Base-by-base conservation (phyloP, 2,888 invertebrate species). In the Metellina segmentata region DNA sequence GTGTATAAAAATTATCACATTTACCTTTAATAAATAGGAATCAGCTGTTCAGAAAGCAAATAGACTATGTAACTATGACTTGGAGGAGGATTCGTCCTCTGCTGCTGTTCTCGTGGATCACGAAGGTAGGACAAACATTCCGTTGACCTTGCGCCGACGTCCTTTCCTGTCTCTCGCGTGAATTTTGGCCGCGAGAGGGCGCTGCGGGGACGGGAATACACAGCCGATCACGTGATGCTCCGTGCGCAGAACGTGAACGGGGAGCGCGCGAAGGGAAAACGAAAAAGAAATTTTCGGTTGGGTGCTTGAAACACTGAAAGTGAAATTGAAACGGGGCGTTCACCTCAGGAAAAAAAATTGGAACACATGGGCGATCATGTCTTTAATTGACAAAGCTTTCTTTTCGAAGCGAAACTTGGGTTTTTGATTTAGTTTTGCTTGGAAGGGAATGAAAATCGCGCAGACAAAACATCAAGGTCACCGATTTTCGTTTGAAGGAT, bases 141-240 rank as follows among this genome's bases (percentile, higher is more conserved):
- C 71, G 71, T 70, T 91, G 91, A 91, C 91, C 91, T 91, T 91
- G 91, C 78, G 13, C 16, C 51, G 34, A 78, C 91, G 91, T 87
- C 91, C 91, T 91, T 71, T 85, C 89, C 74, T 75, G 81, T 72
- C 85, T 72, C 34, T n/a, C 11, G 70, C 71, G 7, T n/a, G 20
- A 13, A n/a, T n/a, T 49, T 77, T 69, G 20, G 52, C 86, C 85
- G 79, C 91, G n/a, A 72, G 91, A 20, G 48, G 77, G 91, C 87
- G 91, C 91, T 83, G 49, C 16, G 11, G 52, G 20, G 8, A 51
- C 13, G 48, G n/a, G 77, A 77, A 52, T 52, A 34, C 61, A 13
- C 53, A 6, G 34, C 34, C 20, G 53, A 79, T 79, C 79, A 79
- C 79, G 79, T 79, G 79, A 79, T 13, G 72, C 61, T 16, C 2